Evolutionary conservation across 2,797 vertebrate species (phyloP), one percentile per base, ranked within the genome.

Genomic region (Phataginus tricuspis): DNA sequence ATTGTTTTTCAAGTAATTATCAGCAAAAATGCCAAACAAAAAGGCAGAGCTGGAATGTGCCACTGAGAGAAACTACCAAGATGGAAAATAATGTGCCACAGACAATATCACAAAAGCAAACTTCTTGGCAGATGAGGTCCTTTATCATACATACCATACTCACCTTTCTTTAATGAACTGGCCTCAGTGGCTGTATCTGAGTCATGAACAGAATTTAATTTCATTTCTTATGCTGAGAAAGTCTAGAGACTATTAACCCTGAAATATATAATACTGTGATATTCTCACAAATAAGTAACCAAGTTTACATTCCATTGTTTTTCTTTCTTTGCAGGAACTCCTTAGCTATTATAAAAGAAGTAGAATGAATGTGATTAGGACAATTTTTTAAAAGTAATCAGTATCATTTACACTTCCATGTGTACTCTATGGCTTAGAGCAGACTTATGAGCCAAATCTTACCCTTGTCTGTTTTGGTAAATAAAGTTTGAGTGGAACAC

Each of bases 1-100:
- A 98, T 86, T 85, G 97, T 98, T 98, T 98, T 98, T 98, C 97
- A 98, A 98, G 98, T 98, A 98, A 98, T 98, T 98, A 98, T 98
- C 98, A 98, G 97, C 97, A 98, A 97, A 98, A 98, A 97, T 6
- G 97, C 98, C 98, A 98, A 98, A 97, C 92, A 97, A 96, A 97
- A 97, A 98, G 94, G 96, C 88, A 98, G 95, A 98, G 96, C 51
- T 97, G 97, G 96, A 96, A 92, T 97, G 97, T 95, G 97, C 97
- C 97, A 97, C 97, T 95, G 98, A 98, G 97, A 97, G 95, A 95
- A 91, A 98, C 97, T 90, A 98, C 97, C 96, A 98, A 98, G 98
- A 97, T 95, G 97, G 97, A 98, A 98, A 98, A 98, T 95, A 59
- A 91, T 64, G 96, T 94, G 90, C 97, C 94, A 91, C 88, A 71